Evolutionary conservation across 2,113 vertebrate genomes (phyloP).

Genomic region (Bos javanicus): DNA sequence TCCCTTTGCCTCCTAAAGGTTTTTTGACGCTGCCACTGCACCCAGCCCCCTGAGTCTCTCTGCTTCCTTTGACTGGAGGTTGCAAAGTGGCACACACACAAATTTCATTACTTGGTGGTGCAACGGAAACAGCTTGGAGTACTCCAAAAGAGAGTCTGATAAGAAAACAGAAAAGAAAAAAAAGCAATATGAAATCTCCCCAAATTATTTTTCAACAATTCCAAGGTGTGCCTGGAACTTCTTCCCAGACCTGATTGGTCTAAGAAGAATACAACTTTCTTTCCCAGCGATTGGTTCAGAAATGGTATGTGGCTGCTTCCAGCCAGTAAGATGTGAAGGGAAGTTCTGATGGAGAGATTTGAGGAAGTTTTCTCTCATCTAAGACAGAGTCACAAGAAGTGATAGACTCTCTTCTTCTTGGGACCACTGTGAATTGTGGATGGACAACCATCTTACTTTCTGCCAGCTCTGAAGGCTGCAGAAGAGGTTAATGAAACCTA

Average conservation of each 20-base stretch:
- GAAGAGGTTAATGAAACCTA: not conserved
- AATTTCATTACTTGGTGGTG: not conserved
- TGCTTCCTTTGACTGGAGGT: not conserved
- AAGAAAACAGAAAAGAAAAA: not conserved
- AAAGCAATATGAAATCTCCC: not conserved
- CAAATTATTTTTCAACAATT: not conserved
- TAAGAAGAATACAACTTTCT: not conserved
- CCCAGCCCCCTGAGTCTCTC: constrained; percentile 2
- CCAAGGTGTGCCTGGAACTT: not conserved
- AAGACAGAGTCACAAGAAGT: not conserved
- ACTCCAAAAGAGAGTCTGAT: not conserved
- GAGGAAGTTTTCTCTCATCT: not conserved
- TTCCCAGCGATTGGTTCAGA: not conserved
- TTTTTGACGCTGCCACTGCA: not conserved
- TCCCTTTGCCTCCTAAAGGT: not conserved
- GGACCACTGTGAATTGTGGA: not conserved
- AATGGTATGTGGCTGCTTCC: not conserved
- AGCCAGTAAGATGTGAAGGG: not conserved
- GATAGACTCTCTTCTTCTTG: not conserved
- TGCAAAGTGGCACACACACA: not conserved
- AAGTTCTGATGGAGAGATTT: not conserved
- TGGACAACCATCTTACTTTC: not conserved
- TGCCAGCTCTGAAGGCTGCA: not conserved
- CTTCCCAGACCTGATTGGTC: not conserved
- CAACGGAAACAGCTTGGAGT: constrained; percentile 12